Conservation (phyloP, 2,888 invertebrate genomes). For the Chrysolina haemoptera region DNA sequence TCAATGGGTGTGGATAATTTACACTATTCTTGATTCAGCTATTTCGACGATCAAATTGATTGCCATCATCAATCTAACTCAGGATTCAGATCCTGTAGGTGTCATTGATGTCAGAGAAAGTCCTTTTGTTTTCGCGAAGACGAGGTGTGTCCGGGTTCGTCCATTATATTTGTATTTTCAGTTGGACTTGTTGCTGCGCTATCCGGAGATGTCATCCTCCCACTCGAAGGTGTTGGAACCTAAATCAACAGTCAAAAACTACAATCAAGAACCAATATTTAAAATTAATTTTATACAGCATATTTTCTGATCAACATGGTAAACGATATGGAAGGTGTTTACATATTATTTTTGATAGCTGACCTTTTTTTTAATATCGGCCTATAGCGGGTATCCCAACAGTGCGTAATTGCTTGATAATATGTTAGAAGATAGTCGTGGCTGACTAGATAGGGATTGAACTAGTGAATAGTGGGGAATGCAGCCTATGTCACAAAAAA, state of each 20-base stretch:
- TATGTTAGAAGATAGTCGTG: too few relatives aligned
- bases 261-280: neutral
- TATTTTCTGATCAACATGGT: too few relatives aligned
- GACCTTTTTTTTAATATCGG: too few relatives aligned
- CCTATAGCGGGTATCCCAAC: too few relatives aligned
- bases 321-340: too few relatives aligned
- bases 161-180: slow-evolving; percentile 73
- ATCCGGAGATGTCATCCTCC: slow-evolving; percentile 66
- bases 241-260: slow-evolving; percentile 20
- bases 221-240: slow-evolving; percentile 62
- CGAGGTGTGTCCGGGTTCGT: slow-evolving; percentile 67
- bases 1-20: neutral
- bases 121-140: slow-evolving; percentile 69
- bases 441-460: too few relatives aligned
- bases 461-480: too few relatives aligned
- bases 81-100: slow-evolving; percentile 9
- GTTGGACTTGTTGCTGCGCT: slow-evolving; percentile 71
- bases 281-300: too few relatives aligned
- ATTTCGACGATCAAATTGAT: neutral
- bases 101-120: slow-evolving; percentile 61
- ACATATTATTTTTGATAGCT: too few relatives aligned
- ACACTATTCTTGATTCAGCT: neutral
- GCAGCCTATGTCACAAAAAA: too few relatives aligned
- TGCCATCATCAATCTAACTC: slow-evolving; percentile 3
- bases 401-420: too few relatives aligned